These are phyloP conservation scores for Alviniconcha strummeri DNA, from an alignment of 2,888 invertebrate genomes.

Conservation along the genomic window DNA sequence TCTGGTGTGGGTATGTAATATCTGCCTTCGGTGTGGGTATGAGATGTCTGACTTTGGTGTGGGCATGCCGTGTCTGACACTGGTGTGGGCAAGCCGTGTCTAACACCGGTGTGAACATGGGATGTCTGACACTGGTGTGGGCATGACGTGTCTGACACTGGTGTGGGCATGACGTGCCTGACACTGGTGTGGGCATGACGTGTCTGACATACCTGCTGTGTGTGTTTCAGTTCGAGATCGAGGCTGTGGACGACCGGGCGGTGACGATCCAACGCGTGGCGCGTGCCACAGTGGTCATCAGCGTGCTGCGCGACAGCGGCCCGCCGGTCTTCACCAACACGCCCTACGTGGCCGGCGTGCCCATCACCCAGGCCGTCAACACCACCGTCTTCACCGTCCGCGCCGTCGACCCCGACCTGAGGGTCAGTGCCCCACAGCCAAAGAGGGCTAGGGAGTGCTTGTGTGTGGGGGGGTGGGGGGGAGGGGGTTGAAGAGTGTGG, in stretches of 20 bases:
- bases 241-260: constrained; percentile 56
- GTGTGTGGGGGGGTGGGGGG: neutral
- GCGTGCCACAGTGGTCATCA: constrained; percentile 54
- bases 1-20: too few relatives aligned
- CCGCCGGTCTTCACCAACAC: constrained; percentile 58
- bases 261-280: constrained; percentile 47
- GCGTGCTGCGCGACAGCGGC: constrained; percentile 52
- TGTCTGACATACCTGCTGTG: too few relatives aligned
- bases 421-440: constrained; percentile 43
- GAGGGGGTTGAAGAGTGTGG: neutral
- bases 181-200: too few relatives aligned
- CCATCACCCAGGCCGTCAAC: constrained; percentile 55
- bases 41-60: too few relatives aligned
- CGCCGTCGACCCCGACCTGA: constrained; percentile 52
- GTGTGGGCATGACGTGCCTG: too few relatives aligned
- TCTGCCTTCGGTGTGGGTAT: too few relatives aligned
- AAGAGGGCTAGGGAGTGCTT: neutral
- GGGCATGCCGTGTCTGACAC: too few relatives aligned
- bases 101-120: too few relatives aligned
- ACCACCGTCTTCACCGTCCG: constrained; percentile 30
- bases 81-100: too few relatives aligned
- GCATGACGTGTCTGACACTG: too few relatives aligned
- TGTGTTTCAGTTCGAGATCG: constrained; percentile 50
- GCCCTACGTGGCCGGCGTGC: constrained; percentile 54
- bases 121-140: too few relatives aligned